phyloP scores from a whole-genome alignment of 1,140 invertebrate species.

The Drosophila sulfurigaster region DNA sequence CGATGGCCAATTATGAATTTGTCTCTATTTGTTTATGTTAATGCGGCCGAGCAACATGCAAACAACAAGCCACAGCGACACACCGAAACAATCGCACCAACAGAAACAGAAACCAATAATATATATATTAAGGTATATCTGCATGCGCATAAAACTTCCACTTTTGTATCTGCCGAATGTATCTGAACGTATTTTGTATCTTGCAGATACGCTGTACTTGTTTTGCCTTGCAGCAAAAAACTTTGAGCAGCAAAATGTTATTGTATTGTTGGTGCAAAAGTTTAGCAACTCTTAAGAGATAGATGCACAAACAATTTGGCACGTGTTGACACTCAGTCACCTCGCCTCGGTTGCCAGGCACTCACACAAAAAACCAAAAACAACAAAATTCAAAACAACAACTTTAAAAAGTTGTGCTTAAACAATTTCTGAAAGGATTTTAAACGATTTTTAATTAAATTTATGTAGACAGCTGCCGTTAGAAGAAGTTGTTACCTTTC shows the following conservation, averaged over 20 bases:
- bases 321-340: constrained; percentile 80
- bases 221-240: constrained; percentile 45
- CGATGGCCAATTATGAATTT: constrained; percentile 55
- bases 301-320: constrained; percentile 63
- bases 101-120: constrained; percentile 29
- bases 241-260: constrained; percentile 45
- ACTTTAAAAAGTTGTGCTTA: constrained; percentile 36
- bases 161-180: constrained; percentile 30
- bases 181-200: constrained; percentile 54
- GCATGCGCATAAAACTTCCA: constrained; percentile 66
- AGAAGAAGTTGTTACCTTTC: constrained; percentile 47
- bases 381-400: neutral
- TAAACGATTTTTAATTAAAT: constrained; percentile 83
- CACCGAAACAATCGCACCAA: constrained; percentile 16
- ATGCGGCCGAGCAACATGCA: constrained; percentile 56
- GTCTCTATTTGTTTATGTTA: constrained; percentile 75
- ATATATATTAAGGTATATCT: constrained; percentile 17
- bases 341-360: constrained; percentile 48
- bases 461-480: constrained; percentile 69
- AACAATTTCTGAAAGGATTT: constrained; percentile 67
- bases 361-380: no score
- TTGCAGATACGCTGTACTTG: constrained; percentile 64
- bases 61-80: constrained; percentile 12
- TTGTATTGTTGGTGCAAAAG: constrained; percentile 43
- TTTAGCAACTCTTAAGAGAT: constrained; percentile 51